Conservation (phyloP, 2,888 invertebrate species). For the Plebejus argus region DNA sequence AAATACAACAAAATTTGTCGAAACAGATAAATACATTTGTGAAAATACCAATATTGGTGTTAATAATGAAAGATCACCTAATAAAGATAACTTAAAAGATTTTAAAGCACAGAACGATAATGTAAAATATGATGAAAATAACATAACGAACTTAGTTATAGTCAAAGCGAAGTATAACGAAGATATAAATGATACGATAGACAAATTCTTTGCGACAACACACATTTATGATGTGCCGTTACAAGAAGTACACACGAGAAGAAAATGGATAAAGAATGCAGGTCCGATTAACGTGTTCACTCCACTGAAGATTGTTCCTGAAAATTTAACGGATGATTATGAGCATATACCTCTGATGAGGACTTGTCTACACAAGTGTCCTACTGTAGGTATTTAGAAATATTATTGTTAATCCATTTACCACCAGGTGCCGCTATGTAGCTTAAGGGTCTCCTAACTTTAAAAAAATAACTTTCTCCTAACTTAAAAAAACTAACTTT, state of each 20-base stretch:
- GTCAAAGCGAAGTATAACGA: conserved; percentile 53
- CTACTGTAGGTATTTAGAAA: conserved; percentile 51
- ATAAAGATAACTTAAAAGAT: conserved; percentile 6
- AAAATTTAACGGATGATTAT: conserved; percentile 52
- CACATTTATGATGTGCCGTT: conserved; percentile 61
- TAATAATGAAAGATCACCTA: background rate
- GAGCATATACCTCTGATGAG: conserved; percentile 55
- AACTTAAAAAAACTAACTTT: too few relatives aligned
- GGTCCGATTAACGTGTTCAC: conserved; percentile 58
- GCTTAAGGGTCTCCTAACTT: too few relatives aligned
- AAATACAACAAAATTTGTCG: conserved; percentile 47
- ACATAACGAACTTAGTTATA: conserved; percentile 50
- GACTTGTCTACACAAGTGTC: conserved; percentile 67
- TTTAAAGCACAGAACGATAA: background rate
- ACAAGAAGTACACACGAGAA: conserved; percentile 52
- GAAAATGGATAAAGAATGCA: conserved; percentile 51
- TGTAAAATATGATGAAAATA: conserved; percentile 33
- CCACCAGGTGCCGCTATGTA: too few relatives aligned
- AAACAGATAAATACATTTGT: conserved; percentile 57
- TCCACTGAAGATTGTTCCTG: conserved; percentile 57
- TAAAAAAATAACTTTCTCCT: too few relatives aligned
- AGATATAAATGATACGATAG: conserved; percentile 58
- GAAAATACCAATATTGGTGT: conserved; percentile 35
- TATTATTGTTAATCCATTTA: too few relatives aligned
- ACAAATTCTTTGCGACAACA: conserved; percentile 64